Percentiles rank a stretch among this genome's conserved stretches.
Conservation (phyloP, 2,113 vertebrate genomes). For the Oxygymnocypris stewartii region DNA sequence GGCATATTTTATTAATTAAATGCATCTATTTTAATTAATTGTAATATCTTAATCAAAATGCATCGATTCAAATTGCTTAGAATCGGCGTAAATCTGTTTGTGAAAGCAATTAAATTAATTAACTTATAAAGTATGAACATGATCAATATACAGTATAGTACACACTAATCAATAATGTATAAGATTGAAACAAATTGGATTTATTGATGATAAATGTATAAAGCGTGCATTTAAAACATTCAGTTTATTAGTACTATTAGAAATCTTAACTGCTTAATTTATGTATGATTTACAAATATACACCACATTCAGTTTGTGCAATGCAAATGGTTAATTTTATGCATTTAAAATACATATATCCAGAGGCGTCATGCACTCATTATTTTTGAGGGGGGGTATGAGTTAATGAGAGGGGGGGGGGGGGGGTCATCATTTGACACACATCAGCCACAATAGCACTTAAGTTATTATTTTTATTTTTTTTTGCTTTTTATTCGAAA, state of each 20-base stretch:
- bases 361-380: too few species aligned
- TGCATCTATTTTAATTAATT: too few species aligned
- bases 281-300: neutral
- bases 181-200: neutral
- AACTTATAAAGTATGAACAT: neutral
- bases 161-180: neutral
- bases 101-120: neutral
- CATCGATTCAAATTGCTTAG: neutral
- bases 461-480: too few species aligned
- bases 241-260: neutral
- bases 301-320: neutral
- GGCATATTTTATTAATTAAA: too few species aligned
- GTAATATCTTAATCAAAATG: neutral
- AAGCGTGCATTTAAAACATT: neutral
- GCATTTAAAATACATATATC: neutral
- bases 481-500: too few species aligned
- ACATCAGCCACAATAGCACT: too few species aligned
- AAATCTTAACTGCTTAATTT: neutral
- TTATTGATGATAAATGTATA: neutral
- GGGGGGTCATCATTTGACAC: too few species aligned
- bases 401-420: too few species aligned
- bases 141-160: too few species aligned
- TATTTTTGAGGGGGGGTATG: too few species aligned
- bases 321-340: neutral
- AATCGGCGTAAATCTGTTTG: neutral